Percentiles rank a stretch among this genome's conserved stretches.
Evolutionary conservation across 2,888 invertebrate genomes (phyloP).

Genomic region (Pterostichus madidus): DNA sequence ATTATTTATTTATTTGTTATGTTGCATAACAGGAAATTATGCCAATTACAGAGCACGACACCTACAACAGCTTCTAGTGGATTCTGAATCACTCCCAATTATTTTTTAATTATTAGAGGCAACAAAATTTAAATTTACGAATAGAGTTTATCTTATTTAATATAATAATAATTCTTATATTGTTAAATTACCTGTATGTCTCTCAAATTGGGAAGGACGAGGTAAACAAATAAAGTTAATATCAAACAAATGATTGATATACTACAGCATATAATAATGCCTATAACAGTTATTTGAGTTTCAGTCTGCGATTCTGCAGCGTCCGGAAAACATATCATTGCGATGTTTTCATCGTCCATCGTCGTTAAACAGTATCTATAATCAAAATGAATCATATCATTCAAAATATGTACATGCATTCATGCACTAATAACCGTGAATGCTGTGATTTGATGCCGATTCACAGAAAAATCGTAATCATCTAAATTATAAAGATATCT

Average conservation of each 20-base stretch:
- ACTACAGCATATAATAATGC: conserved; percentile 70
- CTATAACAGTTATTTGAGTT: not conserved
- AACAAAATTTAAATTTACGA: too few relatives aligned
- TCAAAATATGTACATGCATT: not conserved
- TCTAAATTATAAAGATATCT: not conserved
- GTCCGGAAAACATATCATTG: conserved; percentile 73
- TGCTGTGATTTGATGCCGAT: not conserved
- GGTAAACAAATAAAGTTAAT: conserved; percentile 81
- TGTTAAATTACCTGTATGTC: conserved; percentile 75
- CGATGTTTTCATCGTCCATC: conserved; percentile 69
- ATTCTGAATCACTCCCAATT: too few relatives aligned
- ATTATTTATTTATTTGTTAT: too few relatives aligned
- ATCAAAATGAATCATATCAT: not conserved
- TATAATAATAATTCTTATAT: not conserved
- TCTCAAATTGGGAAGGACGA: conserved; percentile 81
- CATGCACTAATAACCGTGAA: not conserved
- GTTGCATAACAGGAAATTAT: too few relatives aligned
- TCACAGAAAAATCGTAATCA: not conserved
- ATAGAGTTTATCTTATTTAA: too few relatives aligned
- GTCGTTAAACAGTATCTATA: conserved; percentile 74
- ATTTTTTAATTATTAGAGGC: too few relatives aligned
- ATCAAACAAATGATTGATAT: conserved; percentile 79
- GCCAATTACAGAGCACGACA: too few relatives aligned
- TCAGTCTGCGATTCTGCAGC: conserved; percentile 62
- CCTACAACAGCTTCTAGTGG: too few relatives aligned